Evolutionary conservation across 2,797 vertebrate genomes (phyloP).

Genomic region (Xenentodon cancila): DNA sequence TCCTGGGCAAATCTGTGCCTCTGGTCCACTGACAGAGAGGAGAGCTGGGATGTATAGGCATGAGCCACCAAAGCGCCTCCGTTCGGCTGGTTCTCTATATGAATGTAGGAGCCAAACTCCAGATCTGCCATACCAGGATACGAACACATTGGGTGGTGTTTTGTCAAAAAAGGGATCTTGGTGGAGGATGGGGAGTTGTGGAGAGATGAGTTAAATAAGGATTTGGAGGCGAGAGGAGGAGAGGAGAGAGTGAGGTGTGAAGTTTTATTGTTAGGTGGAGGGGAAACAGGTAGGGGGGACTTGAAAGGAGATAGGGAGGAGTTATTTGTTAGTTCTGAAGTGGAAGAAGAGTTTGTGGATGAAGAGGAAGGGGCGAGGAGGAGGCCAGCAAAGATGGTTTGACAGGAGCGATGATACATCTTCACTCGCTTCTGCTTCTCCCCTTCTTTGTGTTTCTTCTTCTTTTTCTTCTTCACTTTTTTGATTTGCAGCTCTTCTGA

Average conservation of each 20-base stretch:
- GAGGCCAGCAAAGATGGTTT: conserved; percentile 91
- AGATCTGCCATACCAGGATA: conserved; percentile 86
- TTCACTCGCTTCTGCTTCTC: conserved; percentile 95
- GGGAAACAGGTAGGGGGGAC: conserved; percentile 67
- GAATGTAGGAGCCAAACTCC: conserved; percentile 92
- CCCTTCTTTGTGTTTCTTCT: conserved; percentile 99
- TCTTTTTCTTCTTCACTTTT: conserved; percentile 99
- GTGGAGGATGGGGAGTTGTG: conserved; percentile 56
- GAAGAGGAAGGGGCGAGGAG: conserved; percentile 71
- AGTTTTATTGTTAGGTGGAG: conserved; percentile 78
- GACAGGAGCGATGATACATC: conserved; percentile 96
- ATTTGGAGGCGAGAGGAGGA: conserved; percentile 72
- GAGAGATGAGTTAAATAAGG: conserved; percentile 27
- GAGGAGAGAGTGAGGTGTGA: conserved; percentile 36
- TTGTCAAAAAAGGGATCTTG: conserved; percentile 57
- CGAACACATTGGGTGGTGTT: conserved; percentile 23
- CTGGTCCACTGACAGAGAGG: conserved; percentile 86
- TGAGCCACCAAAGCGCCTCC: conserved; percentile 95
- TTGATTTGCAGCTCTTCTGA: conserved; percentile 92
- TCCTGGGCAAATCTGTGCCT: conserved; percentile 91
- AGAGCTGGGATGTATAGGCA: conserved; percentile 92
- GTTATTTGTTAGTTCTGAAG: conserved; percentile 71
- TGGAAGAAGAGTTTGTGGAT: conserved; percentile 27
- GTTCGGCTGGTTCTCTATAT: conserved; percentile 96
- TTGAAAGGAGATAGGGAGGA: conserved; percentile 81